Evolutionary conservation across 2,888 invertebrate species (phyloP), one percentile per base, ranked within the genome.

Genomic region (Quadriops clusia): DNA sequence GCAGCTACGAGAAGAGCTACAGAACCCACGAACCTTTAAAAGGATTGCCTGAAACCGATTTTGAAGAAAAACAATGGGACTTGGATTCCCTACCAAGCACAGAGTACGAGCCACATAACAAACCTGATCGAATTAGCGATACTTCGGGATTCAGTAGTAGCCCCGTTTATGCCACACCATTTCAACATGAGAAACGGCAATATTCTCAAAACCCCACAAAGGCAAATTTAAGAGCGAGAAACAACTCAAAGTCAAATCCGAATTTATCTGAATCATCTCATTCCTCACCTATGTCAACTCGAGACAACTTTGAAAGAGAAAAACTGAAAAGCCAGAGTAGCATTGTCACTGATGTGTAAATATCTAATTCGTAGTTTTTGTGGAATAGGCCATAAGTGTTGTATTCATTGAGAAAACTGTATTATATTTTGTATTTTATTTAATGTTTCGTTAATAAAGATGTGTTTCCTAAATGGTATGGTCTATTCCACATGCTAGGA

Each of bases 21-120:
- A 70, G 77, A 43, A 90, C 89, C 6, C 68, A 85, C 53, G 89
- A 90, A 63, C 89, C 89, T 29, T 60, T 89, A 42, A 60, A 62
- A 36, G 67, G 67, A 30, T 72, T 75, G 50, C 84, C 87, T 21
- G 68, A 77, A 38, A 70, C 77, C 45, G 81, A 82, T 37, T 86
- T 86, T 61, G 82, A 82, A 43, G 78, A 80, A 42, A 84, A 84
- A 59, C 72, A 74, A 37, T 81, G 80, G 77, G 83, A 83, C 55
- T 60, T 83, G 30, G 76, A 75, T 28, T 63, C 64, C 38, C 23
- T 37, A 2, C 35, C 38, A 7, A 31, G 23, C 18, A 33, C 35
- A 5, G 40, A 40, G 11, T 40, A 32, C 17, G 33, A 40, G 28
- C 30, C 35, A 5, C 26, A 21, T 13, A 13, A 12, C 6, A 25